Evolutionary conservation across 2,113 vertebrate species (phyloP), one percentile per base, ranked within the genome.

Genomic region (Tursiops truncatus): DNA sequence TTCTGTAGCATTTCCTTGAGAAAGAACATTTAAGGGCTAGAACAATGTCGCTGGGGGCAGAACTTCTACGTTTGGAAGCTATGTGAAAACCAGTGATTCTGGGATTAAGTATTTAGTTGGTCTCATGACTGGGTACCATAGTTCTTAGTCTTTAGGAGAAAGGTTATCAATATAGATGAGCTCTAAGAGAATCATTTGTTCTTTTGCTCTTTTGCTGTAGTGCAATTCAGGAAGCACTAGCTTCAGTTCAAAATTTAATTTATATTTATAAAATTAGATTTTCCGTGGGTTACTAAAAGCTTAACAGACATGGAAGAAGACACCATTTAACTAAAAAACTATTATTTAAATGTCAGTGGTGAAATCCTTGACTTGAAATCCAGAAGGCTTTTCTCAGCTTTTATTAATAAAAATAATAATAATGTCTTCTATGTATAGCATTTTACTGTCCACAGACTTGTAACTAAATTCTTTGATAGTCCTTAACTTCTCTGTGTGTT

Each of bases 161-260:
- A 86, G 20, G 38, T 47, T 21, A 68, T 73, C 58, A 85, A 44
- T 86, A 89, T 53, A 76, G 56, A 60, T 56, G 47, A 83, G 38
- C 12, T 21, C 8, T 36, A 85, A 68, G 21, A 63, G 21, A 56
- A 38, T 89, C 71, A 60, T 28, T 65, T 14, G 7, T 86, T 90
- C 62, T 92, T 85, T 86, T 87, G 12, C 53, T 94, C 36, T 89
- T 76, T 85, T 23, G 33, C 13, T n/a, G 36, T 31, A 50, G 36
- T 53, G 36, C 63, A 67, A 91, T 80, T 65, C 58, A 87, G 63
- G 82, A 56, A 79, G 25, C 11, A 62, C 20, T 62, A 50, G 25
- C 38, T 91, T 95, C 68, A 38, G n/a, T 87, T 91, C 67, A 93
- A 77, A 83, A 83, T 79, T 67, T 95, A 94, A 87, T 73, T 90